phyloP scores from a whole-genome alignment of 2,888 invertebrate genomes.

The Apomyelois bistriatella region DNA sequence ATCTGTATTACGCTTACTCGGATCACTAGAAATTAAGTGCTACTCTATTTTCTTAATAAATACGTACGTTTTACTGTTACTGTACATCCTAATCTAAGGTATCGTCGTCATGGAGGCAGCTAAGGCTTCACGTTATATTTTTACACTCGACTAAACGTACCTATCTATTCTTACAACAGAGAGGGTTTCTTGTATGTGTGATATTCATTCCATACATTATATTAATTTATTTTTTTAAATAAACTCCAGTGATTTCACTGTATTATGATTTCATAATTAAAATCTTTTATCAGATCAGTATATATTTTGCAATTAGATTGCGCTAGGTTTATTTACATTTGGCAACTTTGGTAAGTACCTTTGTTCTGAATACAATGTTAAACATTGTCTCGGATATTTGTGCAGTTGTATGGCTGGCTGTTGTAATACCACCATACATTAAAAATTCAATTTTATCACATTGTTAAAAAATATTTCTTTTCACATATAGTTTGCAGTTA shows the following conservation, averaged over 20 bases:
- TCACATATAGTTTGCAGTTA: slow-evolving; percentile 72
- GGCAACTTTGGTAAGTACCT: slow-evolving; percentile 33
- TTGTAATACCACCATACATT: slow-evolving; percentile 26
- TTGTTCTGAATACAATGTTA: slow-evolving; percentile 51
- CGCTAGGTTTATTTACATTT: slow-evolving; percentile 62
- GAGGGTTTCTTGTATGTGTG: slow-evolving; percentile 72
- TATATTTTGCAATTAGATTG: slow-evolving; percentile 73
- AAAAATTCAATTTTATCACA: slow-evolving; percentile 46
- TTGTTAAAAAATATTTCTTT: slow-evolving; percentile 56
- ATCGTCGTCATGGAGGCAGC: slow-evolving; percentile 30
- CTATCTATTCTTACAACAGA: slow-evolving; percentile 35
- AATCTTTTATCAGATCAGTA: slow-evolving; percentile 37
- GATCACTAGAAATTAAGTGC: slow-evolving; percentile 76
- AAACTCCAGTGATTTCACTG: slow-evolving; percentile 48
- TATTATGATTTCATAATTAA: slow-evolving; percentile 30
- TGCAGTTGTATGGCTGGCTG: slow-evolving; percentile 26
- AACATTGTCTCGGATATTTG: slow-evolving; percentile 60
- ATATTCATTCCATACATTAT: slow-evolving; percentile 72
- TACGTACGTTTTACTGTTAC: slow-evolving; percentile 61
- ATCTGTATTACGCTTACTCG: slow-evolving; percentile 79
- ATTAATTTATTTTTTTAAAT: slow-evolving; percentile 57
- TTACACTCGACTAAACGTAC: slow-evolving; percentile 19
- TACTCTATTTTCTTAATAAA: slow-evolving; percentile 76
- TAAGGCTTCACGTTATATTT: slow-evolving; percentile 20
- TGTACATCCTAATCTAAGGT: slow-evolving; percentile 51